Conservation (phyloP, 1,140 invertebrate genomes). For the Hylaeus volcanicus region DNA sequence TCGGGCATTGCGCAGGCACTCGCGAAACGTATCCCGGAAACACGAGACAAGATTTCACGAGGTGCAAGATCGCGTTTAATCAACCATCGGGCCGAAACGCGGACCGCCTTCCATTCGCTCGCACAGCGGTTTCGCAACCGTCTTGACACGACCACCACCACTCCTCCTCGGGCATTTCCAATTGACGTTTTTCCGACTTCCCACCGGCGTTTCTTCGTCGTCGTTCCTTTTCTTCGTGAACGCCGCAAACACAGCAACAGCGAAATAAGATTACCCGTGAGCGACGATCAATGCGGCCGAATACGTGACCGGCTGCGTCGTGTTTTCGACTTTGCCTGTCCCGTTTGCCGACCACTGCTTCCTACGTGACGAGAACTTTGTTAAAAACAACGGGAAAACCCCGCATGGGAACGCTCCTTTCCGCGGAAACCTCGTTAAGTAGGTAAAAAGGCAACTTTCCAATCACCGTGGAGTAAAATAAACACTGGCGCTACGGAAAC, state of each 20-base stretch:
- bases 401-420: neutral
- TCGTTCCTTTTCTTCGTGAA: neutral
- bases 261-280: constrained; percentile 38
- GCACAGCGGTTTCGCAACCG: neutral
- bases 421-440: neutral
- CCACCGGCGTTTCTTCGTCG: neutral
- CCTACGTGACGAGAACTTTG: constrained; percentile 22
- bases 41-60: constrained; percentile 48
- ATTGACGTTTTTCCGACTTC: constrained; percentile 38
- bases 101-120: constrained; percentile 6
- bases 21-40: constrained; percentile 24
- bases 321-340: constrained; percentile 35
- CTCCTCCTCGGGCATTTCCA: neutral
- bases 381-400: neutral
- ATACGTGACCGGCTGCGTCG: constrained; percentile 31
- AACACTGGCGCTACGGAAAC: no score
- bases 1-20: neutral
- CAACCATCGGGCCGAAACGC: constrained; percentile 13
- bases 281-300: constrained; percentile 30
- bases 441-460: no score
- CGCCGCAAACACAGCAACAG: neutral
- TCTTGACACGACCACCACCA: no score
- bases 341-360: neutral
- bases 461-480: no score
- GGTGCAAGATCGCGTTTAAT: constrained; percentile 39